A percentile compares a stretch with the other conserved stretches of the same genome.
These are phyloP conservation scores for human DNA, from an alignment of 2,113 vertebrate genomes.

Conservation along the genomic window GRCh38 chr11:105483501-105484000, in stretches of 20 bases:
- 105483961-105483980: background rate
- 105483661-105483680: no score
- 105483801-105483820: background rate
- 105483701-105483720: background rate
- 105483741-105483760: background rate
- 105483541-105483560: no score
- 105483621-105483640: no score
- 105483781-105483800: background rate
- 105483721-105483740: background rate
- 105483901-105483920: background rate
- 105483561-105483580: no score
- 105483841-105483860: background rate
- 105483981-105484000: background rate
- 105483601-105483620: no score
- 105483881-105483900: background rate
- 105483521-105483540: no score
- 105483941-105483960: background rate
- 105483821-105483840: background rate
- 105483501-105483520: no score
- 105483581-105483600: no score
- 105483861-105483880: background rate
- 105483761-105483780: background rate
- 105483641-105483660: no score
- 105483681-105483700: no score
- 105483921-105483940: background rate